Percentiles rank a stretch among this genome's conserved stretches.
Evolutionary conservation across 1,140 invertebrate genomes (phyloP).

Genomic region (Sesamia nonagrioides): DNA sequence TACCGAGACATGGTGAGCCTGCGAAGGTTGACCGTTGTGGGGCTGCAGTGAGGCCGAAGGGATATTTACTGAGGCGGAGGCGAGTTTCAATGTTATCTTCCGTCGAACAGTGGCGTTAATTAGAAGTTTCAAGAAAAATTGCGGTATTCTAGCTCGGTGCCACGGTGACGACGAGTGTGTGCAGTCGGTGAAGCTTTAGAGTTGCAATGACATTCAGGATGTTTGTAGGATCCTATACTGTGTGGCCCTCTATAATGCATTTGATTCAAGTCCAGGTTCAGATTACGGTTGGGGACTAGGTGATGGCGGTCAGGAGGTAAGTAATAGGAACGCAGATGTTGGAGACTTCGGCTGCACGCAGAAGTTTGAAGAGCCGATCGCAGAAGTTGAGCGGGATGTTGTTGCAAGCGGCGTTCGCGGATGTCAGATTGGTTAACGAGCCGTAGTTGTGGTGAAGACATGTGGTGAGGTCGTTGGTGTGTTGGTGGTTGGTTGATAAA

Average conservation of each 20-base stretch:
- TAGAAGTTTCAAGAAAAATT: conserved; percentile 77
- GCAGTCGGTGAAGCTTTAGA: conserved; percentile 80
- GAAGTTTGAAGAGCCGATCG: conserved; percentile 81
- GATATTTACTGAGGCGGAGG: conserved; percentile 75
- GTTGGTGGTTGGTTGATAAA: conserved; percentile 87
- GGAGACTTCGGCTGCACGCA: conserved; percentile 80
- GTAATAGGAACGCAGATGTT: conserved; percentile 75
- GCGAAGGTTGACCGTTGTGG: conserved; percentile 78
- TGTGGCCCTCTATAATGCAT: conserved; percentile 69
- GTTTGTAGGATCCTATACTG: conserved; percentile 72
- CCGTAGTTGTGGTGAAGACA: conserved; percentile 85
- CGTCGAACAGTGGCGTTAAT: conserved; percentile 70
- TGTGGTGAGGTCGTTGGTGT: conserved; percentile 86
- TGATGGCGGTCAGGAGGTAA: conserved; percentile 79
- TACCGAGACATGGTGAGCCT: conserved; percentile 84
- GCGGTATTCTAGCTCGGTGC: conserved; percentile 75
- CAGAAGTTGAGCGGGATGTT: conserved; percentile 78
- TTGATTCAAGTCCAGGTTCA: conserved; percentile 62
- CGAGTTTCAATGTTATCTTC: conserved; percentile 78
- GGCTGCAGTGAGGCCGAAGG: conserved; percentile 83
- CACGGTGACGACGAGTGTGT: conserved; percentile 79
- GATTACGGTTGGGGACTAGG: conserved; percentile 71
- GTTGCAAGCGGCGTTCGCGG: conserved; percentile 80
- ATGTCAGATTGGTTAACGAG: conserved; percentile 82
- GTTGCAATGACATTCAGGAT: conserved; percentile 70